Evolutionary conservation across 64 coral and sea anemone genomes (phyloP).

Genomic region (Montipora capricornis): DNA sequence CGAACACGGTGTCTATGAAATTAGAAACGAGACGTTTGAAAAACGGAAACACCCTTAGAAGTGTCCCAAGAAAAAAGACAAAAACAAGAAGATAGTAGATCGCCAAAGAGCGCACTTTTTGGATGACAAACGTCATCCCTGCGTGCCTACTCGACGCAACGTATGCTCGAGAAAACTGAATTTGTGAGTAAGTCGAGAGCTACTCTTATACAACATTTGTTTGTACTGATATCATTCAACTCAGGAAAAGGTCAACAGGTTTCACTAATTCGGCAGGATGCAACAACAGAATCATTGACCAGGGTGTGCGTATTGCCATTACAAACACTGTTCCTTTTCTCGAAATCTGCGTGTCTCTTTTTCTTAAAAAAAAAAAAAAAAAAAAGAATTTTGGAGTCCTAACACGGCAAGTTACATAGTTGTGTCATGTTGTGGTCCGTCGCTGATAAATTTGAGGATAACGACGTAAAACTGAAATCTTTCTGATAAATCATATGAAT

Average conservation of each 20-base stretch:
- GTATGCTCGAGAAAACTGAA: constrained; percentile 16
- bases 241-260: constrained; percentile 57
- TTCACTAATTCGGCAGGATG: constrained; percentile 35
- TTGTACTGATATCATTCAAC: constrained; percentile 40
- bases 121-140: constrained; percentile 19
- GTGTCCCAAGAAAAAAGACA: constrained; percentile 11
- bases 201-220: constrained; percentile 10
- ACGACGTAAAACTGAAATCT: not conserved
- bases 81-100: constrained; percentile 29
- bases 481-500: constrained; percentile 1
- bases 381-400: too few relatives aligned
- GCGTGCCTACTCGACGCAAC: constrained; percentile 8
- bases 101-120: constrained; percentile 26
- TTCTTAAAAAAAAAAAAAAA: not conserved
- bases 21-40: constrained; percentile 47
- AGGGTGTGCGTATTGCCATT: constrained; percentile 14
- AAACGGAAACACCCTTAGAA: constrained; percentile 56
- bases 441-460: not conserved
- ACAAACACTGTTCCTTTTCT: not conserved
- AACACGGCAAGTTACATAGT: not conserved
- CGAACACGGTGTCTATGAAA: constrained; percentile 33
- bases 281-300: constrained; percentile 2
- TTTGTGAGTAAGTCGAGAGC: constrained; percentile 5
- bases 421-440: not conserved
- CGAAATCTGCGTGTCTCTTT: not conserved